Conservation (phyloP, 1,140 invertebrate genomes). For the Anastatus disparis region DNA sequence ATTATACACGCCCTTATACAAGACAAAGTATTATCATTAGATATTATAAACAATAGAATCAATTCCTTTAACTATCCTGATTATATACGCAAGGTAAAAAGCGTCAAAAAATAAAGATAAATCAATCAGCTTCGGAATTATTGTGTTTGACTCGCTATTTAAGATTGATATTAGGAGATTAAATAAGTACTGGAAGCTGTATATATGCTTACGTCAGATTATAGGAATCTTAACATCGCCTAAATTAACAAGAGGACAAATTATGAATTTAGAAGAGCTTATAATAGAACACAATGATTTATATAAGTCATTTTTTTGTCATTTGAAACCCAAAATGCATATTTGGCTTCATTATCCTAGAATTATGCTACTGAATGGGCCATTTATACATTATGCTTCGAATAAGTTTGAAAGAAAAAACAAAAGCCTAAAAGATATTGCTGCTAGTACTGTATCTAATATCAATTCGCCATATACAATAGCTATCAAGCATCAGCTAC, state of each 20-base stretch:
- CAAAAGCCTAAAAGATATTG: conserved; percentile 36
- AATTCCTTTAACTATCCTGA: conserved; percentile 35
- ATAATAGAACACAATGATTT: conserved; percentile 38
- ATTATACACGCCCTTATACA: conserved; percentile 33
- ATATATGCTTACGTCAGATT: conserved; percentile 35
- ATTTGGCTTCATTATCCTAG: conserved; percentile 33
- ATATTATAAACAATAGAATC: conserved; percentile 40
- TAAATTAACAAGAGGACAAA: conserved; percentile 14
- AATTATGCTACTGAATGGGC: conserved; percentile 38
- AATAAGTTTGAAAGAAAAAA: conserved; percentile 42
- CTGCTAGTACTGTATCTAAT: not conserved
- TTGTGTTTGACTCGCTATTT: conserved; percentile 40
- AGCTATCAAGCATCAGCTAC: not conserved
- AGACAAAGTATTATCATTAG: conserved; percentile 38
- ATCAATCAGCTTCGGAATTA: conserved; percentile 44
- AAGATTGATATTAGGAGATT: conserved; percentile 38
- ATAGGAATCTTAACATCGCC: conserved; percentile 37
- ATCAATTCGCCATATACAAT: not conserved
- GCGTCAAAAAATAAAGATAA: conserved; percentile 35
- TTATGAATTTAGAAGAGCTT: not conserved
- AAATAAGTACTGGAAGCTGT: conserved; percentile 40
- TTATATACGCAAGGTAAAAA: conserved; percentile 13
- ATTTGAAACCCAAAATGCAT: conserved; percentile 43
- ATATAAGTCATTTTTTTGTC: conserved; percentile 31
- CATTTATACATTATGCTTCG: conserved; percentile 29